phyloP scores from a whole-genome alignment of 2,797 vertebrate genomes.

The Lutjanus campechanus region DNA sequence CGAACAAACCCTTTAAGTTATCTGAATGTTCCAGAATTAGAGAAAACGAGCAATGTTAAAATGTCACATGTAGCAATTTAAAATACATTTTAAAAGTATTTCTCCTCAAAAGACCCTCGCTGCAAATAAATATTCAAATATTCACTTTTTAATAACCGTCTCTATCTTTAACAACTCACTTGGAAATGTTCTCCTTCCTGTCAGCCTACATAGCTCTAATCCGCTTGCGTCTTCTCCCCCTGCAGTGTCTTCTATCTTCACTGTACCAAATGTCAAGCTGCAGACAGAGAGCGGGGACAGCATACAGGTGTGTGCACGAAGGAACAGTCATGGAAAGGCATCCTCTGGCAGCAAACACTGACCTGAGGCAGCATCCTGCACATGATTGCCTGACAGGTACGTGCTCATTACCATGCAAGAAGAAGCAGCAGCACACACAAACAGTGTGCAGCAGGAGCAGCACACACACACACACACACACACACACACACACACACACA shows the following conservation, averaged over 20 bases:
- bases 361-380: slow-evolving; percentile 82
- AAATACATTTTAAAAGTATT: background rate
- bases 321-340: slow-evolving; percentile 92
- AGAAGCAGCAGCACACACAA: background rate
- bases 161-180: slow-evolving; percentile 41
- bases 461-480: slow-evolving; percentile 2
- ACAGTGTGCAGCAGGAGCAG: slow-evolving; percentile 10
- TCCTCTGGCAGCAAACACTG: slow-evolving; percentile 93
- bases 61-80: background rate
- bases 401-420: slow-evolving; percentile 49
- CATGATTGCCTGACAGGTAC: slow-evolving; percentile 71
- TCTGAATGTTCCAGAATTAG: too few species aligned
- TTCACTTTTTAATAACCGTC: slow-evolving; percentile 39
- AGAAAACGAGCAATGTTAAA: background rate
- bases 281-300: slow-evolving; percentile 93
- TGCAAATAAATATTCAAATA: slow-evolving; percentile 40
- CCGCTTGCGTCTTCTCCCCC: slow-evolving; percentile 54
- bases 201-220: slow-evolving; percentile 43
- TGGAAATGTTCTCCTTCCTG: slow-evolving; percentile 43
- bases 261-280: slow-evolving; percentile 92
- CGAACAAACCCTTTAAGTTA: too few species aligned
- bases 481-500: slow-evolving; percentile 20
- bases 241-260: slow-evolving; percentile 97
- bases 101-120: background rate
- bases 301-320: slow-evolving; percentile 92